Base-by-base conservation (phyloP, 2,113 vertebrate genomes). In the Chloropsis hardwickii region DNA sequence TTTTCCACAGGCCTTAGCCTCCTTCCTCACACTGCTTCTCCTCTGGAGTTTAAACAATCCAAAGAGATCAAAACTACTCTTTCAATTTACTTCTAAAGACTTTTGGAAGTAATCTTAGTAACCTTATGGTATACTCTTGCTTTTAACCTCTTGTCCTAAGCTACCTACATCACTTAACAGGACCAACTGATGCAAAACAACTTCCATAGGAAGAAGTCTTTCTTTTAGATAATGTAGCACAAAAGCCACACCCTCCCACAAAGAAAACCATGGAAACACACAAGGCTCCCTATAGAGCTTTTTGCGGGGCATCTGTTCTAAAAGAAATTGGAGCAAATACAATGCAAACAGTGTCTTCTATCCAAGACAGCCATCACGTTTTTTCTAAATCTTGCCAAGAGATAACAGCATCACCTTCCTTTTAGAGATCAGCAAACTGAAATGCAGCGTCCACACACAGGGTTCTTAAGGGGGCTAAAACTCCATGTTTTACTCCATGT, bases 321-420 rank as follows among this genome's bases (percentile, higher is more conserved):
- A 62, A 66, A 73, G 23, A 24, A 48, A 54, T 3, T 10, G 33
- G 7, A 71, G 3, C 25, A 85, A 90, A 87, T 37, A 71, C 10
- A 71, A 67, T 2, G 0, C 12, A 54, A 81, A 33, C 14, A 57
- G 27, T 1, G 1, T 15, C 20, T 80, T 88, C n/a, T 70, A 77
- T 15, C 12, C 0, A 1, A 77, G 31, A 64, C 0, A 62, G 20
- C 33, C 20, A 39, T 45, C 29, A 39, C 0, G 1, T 2, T 56
- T 87, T 37, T 79, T 39, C 51, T 37, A 53, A 15, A 27, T 66
- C 35, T 53, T 65, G 27, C 27, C 37, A 80, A 54, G 51, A 64
- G 25, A 47, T 17, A 74, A 8, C 28, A 76, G 22, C 17, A 82
- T 10, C 0, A 3, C 27, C 31, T 29, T 69, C 27, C 14, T 60